Conservation (phyloP, 1,140 invertebrate species). For the Epicauta chinensis region DNA sequence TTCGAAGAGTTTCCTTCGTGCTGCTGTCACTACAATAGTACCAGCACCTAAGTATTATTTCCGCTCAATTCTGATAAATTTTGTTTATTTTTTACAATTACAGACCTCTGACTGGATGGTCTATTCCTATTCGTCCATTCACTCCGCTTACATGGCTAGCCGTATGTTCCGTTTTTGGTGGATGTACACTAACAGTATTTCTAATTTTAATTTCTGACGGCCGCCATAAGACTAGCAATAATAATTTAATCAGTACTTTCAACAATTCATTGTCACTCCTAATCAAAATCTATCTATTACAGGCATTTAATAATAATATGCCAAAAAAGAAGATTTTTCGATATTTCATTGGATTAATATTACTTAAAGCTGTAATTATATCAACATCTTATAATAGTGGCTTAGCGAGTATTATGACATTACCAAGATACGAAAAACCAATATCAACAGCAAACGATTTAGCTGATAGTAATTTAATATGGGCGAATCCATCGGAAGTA, state of each 20-base stretch:
- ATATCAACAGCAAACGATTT: conserved; percentile 48
- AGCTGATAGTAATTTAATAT: conserved; percentile 44
- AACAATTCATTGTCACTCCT: no score
- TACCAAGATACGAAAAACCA: conserved; percentile 45
- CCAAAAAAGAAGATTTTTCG: background rate
- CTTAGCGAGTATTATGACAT: conserved; percentile 47
- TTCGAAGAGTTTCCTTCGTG: conserved; percentile 45
- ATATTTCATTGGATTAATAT: conserved; percentile 30
- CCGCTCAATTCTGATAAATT: background rate
- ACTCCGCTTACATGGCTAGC: conserved; percentile 24
- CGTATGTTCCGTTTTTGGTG: conserved; percentile 14
- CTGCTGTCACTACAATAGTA: conserved; percentile 50
- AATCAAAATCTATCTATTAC: no score
- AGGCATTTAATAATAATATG: no score
- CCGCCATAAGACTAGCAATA: no score
- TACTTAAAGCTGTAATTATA: conserved; percentile 44
- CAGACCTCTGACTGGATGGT: conserved; percentile 19
- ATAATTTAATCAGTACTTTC: no score
- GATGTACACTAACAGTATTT: conserved; percentile 13
- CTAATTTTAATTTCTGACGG: background rate
- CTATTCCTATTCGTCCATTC: conserved; percentile 22
- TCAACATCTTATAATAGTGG: conserved; percentile 47
- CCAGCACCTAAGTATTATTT: conserved; percentile 45
- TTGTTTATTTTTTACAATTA: conserved; percentile 5
- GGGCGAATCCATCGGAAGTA: conserved; percentile 51